These are phyloP conservation scores for Clepsis dumicolana DNA, from an alignment of 2,888 invertebrate genomes.

Conservation along the genomic window DNA sequence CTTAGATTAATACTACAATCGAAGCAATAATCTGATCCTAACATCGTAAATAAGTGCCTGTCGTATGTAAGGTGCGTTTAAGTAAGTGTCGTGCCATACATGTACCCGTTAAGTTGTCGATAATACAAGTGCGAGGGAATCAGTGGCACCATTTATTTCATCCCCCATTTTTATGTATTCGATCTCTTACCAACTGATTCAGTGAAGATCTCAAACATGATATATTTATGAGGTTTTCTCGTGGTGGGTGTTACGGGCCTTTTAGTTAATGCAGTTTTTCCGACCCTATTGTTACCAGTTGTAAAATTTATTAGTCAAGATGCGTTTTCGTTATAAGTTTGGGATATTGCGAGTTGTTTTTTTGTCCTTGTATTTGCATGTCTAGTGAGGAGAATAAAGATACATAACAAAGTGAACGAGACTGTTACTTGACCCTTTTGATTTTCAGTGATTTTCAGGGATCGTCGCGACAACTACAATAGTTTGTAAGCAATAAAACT, in stretches of 20 bases:
- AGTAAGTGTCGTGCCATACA: slow-evolving; percentile 66
- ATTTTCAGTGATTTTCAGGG: slow-evolving; percentile 27
- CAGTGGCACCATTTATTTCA: slow-evolving; percentile 39
- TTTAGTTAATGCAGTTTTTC: slow-evolving; percentile 53
- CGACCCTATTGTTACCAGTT: slow-evolving; percentile 75
- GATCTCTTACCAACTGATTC: slow-evolving; percentile 64
- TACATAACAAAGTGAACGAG: slow-evolving; percentile 64
- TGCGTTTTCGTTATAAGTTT: slow-evolving; percentile 65
- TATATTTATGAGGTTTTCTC: slow-evolving; percentile 39
- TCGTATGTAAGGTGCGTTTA: slow-evolving; percentile 60
- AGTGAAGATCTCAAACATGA: slow-evolving; percentile 56
- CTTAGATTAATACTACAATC: slow-evolving; percentile 40
- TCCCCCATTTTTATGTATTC: slow-evolving; percentile 48
- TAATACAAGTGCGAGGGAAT: slow-evolving; percentile 28
- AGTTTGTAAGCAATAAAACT: slow-evolving; percentile 50
- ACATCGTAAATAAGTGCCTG: slow-evolving; percentile 69
- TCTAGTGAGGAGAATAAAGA: slow-evolving; percentile 83
- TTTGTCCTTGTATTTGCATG: slow-evolving; percentile 80
- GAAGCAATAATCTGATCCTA: slow-evolving; percentile 55
- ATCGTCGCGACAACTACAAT: neutral
- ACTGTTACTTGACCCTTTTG: slow-evolving; percentile 33
- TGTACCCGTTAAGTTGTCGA: slow-evolving; percentile 49
- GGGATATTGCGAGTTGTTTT: slow-evolving; percentile 67
- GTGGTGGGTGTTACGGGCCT: slow-evolving; percentile 26
- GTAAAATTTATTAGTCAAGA: slow-evolving; percentile 59